Conservation (phyloP, 1,140 invertebrate species). For the Lethrus apterus region DNA sequence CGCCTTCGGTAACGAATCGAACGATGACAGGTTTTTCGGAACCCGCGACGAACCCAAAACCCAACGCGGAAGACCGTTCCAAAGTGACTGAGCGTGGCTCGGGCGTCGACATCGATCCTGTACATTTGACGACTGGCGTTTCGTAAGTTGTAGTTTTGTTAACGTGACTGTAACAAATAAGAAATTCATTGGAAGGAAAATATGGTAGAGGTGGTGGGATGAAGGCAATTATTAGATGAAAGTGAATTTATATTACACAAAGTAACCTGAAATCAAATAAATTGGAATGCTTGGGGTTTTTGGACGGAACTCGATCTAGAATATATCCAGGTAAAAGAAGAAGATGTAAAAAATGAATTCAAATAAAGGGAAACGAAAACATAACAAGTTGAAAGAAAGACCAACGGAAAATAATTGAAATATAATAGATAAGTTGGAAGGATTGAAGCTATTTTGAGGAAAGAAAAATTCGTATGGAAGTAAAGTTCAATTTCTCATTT, state of each 20-base stretch:
- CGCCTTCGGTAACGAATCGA: slow-evolving; percentile 76
- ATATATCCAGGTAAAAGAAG: too few species aligned
- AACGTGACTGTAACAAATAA: slow-evolving; percentile 72
- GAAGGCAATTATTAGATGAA: background rate
- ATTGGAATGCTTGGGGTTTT: too few species aligned
- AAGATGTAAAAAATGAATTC: too few species aligned
- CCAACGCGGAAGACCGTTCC: slow-evolving; percentile 63
- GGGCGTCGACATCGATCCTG: slow-evolving; percentile 58
- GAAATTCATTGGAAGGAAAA: slow-evolving; percentile 22
- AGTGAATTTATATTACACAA: slow-evolving; percentile 1
- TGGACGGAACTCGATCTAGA: too few species aligned
- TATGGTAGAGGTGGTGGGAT: background rate
- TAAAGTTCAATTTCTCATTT: too few species aligned
- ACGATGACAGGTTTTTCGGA: slow-evolving; percentile 87
- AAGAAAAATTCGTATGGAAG: too few species aligned
- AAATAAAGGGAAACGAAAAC: too few species aligned
- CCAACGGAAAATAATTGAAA: too few species aligned
- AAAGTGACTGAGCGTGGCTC: slow-evolving; percentile 69
- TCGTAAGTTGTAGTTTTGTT: slow-evolving; percentile 87
- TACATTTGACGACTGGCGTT: slow-evolving; percentile 45
- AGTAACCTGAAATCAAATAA: background rate
- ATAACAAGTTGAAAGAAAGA: too few species aligned
- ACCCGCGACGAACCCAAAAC: slow-evolving; percentile 90
- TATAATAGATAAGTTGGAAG: too few species aligned
- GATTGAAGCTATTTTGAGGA: too few species aligned